Evolutionary conservation across 2,888 invertebrate genomes (phyloP), one percentile per base, ranked within the genome.

Genomic region (Nemotelus nigrinus): DNA sequence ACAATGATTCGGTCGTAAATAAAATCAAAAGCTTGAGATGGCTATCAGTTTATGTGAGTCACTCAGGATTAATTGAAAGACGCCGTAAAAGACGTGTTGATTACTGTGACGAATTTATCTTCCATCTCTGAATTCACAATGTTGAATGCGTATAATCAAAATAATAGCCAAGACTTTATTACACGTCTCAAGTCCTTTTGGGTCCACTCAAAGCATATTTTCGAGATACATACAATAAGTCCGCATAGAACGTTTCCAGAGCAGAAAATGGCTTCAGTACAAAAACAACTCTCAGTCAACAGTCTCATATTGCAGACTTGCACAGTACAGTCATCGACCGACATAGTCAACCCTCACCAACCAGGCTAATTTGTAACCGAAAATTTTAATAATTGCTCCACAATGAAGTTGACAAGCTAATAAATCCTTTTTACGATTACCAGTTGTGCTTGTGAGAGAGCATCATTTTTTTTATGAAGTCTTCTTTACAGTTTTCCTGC

Each of bases 351-450:
- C 8, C 50, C 50, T 50, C 6, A 50, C 50, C 50, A 50, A 5
- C 8, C 8, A 5, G 50, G 50, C 50, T 50, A 50, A 50, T 50
- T 50, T 8, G 8, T 50, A 5, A 67, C 5, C 47, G 39, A 25
- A 67, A 67, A 67, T 43, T 63, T 47, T 47, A 4, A 25, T 67
- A 67, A 67, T 67, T 48, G 39, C 67, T 48, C 4, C n/a, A 48
- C 25, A 67, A 47, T 25, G 67, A 67, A 10, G 39, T 50, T 50
- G 47, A 4, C 67, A 3, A 7, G 25, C 47, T 48, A 48, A 67
- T 67, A 48, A 67, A 67, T 67, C 48, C 7, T 48, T 50, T 67
- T 50, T 67, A 67, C 45, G 64, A 57, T 10, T 57, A 8, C 25
- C 4, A 10, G 45, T 65, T 25, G 25, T 25, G 25, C 25, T 25